Evolutionary conservation across 2,888 invertebrate genomes (phyloP), one percentile per base, ranked within the genome.

Genomic region (Calephelis perditalis): DNA sequence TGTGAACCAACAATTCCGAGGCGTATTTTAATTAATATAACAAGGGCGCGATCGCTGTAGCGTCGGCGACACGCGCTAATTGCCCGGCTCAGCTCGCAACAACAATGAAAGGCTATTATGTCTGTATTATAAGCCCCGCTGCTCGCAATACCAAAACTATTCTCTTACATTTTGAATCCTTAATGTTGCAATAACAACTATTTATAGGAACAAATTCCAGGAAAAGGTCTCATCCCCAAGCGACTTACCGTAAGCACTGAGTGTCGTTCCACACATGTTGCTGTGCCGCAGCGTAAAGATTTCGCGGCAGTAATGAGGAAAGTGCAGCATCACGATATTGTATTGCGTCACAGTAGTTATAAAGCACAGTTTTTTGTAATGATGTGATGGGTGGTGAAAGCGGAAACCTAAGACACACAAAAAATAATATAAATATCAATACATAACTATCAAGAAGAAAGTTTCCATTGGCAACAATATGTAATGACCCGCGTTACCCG

Each of bases 1-100:
- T 40, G 47, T 44, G 44, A 35, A 37, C 57, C 15, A 63, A 44
- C 56, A 58, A 58, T 61, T 56, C 56, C 58, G 37, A 45, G 63
- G 45, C 56, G 58, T 44, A 36, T 60, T 62, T 62, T 60, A 64
- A 64, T 64, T 62, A 64, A 62, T 58, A 60, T 49, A 58, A 56
- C 62, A 60, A 62, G 43, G 52, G 52, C 57, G 52, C 52, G 58
- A 60, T 60, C 37, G 55, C 45, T n/a, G 40, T 54, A 45, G 36
- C 59, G 59, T n/a, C 37, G 62, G 58, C 56, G 64, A 60, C 60
- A 58, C 47, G 45, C 44, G 58, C 55, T 62, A 62, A 58, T 60
- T 62, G 59, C 47, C 61, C 49, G 35, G 35, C 49, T 58, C 58
- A 35, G 59, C 43, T 49, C 37, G 8, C 45, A n/a, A 52, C 45